These are phyloP conservation scores for Prunella strophiata DNA, from an alignment of 2,797 vertebrate genomes.

Conservation along the genomic window DNA sequence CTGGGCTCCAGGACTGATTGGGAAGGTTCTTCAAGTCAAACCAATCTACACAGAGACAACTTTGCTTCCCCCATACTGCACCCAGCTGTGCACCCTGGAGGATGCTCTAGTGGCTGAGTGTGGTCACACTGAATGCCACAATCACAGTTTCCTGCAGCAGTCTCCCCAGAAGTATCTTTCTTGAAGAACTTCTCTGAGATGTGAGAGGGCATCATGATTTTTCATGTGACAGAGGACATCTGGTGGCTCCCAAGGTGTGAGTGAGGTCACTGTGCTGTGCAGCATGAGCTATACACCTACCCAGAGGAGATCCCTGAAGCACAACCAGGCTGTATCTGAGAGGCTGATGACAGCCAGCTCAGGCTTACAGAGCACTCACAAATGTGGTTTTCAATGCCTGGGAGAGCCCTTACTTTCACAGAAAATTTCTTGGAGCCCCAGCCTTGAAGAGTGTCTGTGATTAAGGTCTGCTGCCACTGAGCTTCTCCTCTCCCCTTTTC, in stretches of 20 bases:
- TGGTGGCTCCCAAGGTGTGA: neutral
- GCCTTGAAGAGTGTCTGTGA: neutral
- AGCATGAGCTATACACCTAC: neutral
- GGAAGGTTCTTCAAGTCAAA: neutral
- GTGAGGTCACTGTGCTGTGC: accelerated
- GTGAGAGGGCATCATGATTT: neutral
- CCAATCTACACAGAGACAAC: neutral
- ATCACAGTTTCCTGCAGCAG: neutral
- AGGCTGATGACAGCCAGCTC: neutral
- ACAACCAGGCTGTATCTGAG: neutral
- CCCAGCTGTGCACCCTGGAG: neutral
- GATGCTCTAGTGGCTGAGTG: neutral
- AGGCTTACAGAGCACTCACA: neutral
- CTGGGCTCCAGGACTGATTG: neutral
- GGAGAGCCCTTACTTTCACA: neutral
- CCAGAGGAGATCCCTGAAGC: neutral
- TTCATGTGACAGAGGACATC: neutral
- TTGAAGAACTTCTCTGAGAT: neutral
- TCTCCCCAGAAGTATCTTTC: neutral
- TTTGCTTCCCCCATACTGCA: neutral
- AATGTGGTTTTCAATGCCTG: neutral
- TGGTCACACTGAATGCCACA: neutral
- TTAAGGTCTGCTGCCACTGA: neutral
- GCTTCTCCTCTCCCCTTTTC: neutral
- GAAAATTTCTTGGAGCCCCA: neutral